Evolutionary conservation across 2,888 invertebrate species (phyloP).

Genomic region (Notodonta dromedarius): DNA sequence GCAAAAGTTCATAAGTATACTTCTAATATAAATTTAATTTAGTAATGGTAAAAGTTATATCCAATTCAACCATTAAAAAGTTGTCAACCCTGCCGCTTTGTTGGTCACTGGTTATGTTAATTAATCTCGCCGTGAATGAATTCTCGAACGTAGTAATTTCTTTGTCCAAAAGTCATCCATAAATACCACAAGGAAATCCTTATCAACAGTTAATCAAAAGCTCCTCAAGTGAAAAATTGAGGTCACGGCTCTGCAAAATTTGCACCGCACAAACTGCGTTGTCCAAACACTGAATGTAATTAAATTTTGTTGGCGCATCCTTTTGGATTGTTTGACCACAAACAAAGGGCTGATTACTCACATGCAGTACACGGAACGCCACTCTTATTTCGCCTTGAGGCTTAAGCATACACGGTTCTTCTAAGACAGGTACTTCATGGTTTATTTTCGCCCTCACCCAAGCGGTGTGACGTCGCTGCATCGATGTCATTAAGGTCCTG

Average conservation of each 20-base stretch:
- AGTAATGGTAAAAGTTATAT: background rate
- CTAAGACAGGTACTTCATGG: conserved; percentile 10
- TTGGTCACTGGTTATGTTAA: background rate
- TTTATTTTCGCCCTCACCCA: conserved; percentile 22
- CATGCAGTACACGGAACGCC: conserved; percentile 62
- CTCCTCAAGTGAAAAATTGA: conserved; percentile 40
- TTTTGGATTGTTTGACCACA: conserved; percentile 44
- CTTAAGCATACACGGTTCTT: conserved; percentile 39
- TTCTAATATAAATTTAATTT: too few species aligned
- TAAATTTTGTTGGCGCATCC: conserved; percentile 52
- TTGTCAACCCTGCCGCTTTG: background rate
- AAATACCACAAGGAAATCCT: conserved; percentile 35
- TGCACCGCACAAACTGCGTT: conserved; percentile 46
- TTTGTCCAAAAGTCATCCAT: conserved; percentile 32
- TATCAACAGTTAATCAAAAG: conserved; percentile 41
- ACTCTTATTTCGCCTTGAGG: conserved; percentile 61
- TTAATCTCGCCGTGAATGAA: conserved; percentile 1
- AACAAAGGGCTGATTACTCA: conserved; percentile 60
- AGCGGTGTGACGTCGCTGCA: conserved; percentile 8
- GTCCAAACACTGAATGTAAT: conserved; percentile 46
- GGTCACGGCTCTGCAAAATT: conserved; percentile 52
- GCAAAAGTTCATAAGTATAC: too few species aligned
- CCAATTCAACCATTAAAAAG: background rate
- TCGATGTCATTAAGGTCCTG: conserved; percentile 17
- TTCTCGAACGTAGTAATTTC: conserved; percentile 13